Percentiles rank a stretch among this genome's conserved stretches.
These are phyloP conservation scores for Melozone crissalis DNA, from an alignment of 2,113 vertebrate genomes.

Conservation along the genomic window DNA sequence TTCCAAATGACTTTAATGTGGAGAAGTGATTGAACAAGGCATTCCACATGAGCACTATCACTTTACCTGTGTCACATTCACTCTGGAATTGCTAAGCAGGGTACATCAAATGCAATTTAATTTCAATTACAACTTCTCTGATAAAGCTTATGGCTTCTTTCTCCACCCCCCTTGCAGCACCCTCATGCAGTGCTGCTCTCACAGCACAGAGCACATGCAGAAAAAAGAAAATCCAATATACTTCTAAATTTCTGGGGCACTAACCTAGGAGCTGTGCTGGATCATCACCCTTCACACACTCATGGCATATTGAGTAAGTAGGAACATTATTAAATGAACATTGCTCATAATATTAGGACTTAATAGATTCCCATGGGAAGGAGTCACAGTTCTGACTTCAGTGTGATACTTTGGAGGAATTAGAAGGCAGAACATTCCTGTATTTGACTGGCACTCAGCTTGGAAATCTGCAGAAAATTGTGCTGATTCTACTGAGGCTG, in stretches of 20 bases:
- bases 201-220: background rate
- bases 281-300: background rate
- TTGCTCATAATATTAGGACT: background rate
- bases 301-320: background rate
- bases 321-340: background rate
- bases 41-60: background rate
- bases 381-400: background rate
- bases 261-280: background rate
- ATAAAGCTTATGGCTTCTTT: background rate
- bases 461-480: background rate
- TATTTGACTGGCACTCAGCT: background rate
- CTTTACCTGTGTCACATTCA: background rate
- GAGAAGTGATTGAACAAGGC: background rate
- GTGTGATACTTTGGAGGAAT: background rate
- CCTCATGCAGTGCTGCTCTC: background rate
- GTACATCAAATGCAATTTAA: conserved; percentile 14
- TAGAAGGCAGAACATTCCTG: background rate
- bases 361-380: conserved; percentile 13
- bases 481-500: background rate
- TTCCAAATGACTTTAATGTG: background rate
- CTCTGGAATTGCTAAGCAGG: background rate
- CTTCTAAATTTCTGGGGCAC: background rate
- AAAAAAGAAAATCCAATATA: background rate
- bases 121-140: conserved; percentile 12
- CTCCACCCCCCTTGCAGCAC: background rate